Evolutionary conservation across 1,140 invertebrate genomes (phyloP), one percentile per base, ranked within the genome.

Genomic region (Drosophila willistoni): DNA sequence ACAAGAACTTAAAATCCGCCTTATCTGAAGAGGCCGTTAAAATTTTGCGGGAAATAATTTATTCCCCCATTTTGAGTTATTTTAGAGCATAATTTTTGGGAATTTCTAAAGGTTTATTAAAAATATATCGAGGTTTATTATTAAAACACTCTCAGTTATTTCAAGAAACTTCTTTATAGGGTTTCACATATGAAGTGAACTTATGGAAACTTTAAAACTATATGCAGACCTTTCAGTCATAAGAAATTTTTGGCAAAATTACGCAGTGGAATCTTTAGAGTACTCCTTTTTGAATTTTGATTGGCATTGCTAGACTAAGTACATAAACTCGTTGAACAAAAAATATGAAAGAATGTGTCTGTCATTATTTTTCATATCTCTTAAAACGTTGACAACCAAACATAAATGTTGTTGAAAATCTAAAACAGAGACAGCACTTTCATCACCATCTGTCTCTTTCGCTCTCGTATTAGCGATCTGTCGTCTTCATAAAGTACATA

Each of bases 401-500:
- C 29, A 29, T 29, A 51, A 51, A 51, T 51, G 44, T 51, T 51
- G 44, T 51, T 51, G 44, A 51, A 51, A 51, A 51, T 22, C 44
- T 22, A 51, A 51, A 51, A 51, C 17, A 51, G 17, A 51, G 7
- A 17, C 7, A 7, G 44, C 33, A 57, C 59, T 60, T 51, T 59
- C 33, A 29, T 42, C 5, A 13, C 9, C 36, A 13, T 13, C 34
- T 3, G 5, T 36, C 34, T 10, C 9, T 36, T 4, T 12, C 41
- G 7, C 68, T 81, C 81, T 81, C 65, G 81, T 81, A 69, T 81
- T 55, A 33, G 51, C 17, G 47, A 25, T 19, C 34, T 14, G 13
- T 59, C 64, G 63, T 76, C n/a, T n/a, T n/a, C n/a, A 36, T 64
- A 17, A 68, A 75, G 63, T 72, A 67, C 67, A 76, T 81, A 80